Conservation (phyloP, 2,888 invertebrate species). For the Drosophila yooni region DNA sequence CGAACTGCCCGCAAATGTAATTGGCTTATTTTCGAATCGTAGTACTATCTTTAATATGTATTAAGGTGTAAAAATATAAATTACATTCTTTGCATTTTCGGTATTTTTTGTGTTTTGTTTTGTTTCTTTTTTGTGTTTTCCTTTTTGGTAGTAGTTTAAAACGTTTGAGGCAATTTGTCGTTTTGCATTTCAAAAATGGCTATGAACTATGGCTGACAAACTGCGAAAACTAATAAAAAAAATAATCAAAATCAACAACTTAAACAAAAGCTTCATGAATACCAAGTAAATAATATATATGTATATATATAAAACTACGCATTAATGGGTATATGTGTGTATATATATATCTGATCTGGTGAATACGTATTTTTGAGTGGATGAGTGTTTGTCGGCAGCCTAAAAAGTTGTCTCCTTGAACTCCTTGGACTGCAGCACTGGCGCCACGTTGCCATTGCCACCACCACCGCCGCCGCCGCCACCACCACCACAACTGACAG, state of each 20-base stretch:
- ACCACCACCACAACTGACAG: slow-evolving; percentile 25
- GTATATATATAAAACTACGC: slow-evolving; percentile 30
- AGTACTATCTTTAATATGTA: slow-evolving; percentile 19
- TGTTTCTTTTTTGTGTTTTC: neutral
- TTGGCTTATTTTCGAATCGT: slow-evolving; percentile 5
- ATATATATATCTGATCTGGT: slow-evolving; percentile 22
- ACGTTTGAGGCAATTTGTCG: slow-evolving; percentile 76
- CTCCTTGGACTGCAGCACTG: slow-evolving; percentile 82
- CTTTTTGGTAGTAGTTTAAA: slow-evolving; percentile 77
- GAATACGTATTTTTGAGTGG: slow-evolving; percentile 27
- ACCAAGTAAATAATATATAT: slow-evolving; percentile 41
- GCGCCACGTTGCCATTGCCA: slow-evolving; percentile 54
- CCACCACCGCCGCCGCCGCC: slow-evolving; percentile 21
- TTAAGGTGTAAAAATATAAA: slow-evolving; percentile 74
- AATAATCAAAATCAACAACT: slow-evolving; percentile 56
- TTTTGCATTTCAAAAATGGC: slow-evolving; percentile 67
- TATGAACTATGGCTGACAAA: slow-evolving; percentile 66
- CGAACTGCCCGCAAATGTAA: neutral
- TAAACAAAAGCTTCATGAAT: slow-evolving; percentile 48
- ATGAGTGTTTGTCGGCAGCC: slow-evolving; percentile 32
- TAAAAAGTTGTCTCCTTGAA: slow-evolving; percentile 85
- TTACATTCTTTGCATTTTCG: slow-evolving; percentile 47
- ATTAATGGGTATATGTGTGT: slow-evolving; percentile 30
- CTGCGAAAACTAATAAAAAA: slow-evolving; percentile 10
- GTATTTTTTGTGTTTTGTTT: slow-evolving; percentile 10